Evolutionary conservation across 1,140 invertebrate species (phyloP).

Genomic region (Drosophila tani): DNA sequence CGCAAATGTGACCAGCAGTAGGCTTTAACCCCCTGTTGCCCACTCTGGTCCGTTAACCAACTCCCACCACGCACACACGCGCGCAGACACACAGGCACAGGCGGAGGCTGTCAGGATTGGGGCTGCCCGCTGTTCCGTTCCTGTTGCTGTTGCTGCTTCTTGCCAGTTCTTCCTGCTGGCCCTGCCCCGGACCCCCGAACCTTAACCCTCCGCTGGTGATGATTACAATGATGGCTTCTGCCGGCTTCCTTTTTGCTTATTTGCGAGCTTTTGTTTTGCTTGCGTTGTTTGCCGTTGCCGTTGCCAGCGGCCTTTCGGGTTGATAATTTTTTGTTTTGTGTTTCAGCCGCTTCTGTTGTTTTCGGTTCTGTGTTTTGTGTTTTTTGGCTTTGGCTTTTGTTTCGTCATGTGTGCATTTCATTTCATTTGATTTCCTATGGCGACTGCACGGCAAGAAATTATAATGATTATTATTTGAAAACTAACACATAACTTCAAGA

Average conservation of each 20-base stretch:
- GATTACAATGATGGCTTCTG: slow-evolving; percentile 79
- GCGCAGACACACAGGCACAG: neutral
- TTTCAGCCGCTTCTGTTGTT: slow-evolving; percentile 34
- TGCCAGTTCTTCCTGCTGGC: slow-evolving; percentile 37
- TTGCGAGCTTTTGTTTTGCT: slow-evolving; percentile 76
- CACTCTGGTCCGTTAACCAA: slow-evolving; percentile 10
- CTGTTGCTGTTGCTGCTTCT: slow-evolving; percentile 37
- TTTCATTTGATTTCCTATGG: slow-evolving; percentile 84
- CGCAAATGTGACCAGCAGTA: slow-evolving; percentile 65
- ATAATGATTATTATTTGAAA: too few species aligned
- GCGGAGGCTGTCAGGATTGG: slow-evolving; percentile 53
- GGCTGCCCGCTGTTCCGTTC: slow-evolving; percentile 53
- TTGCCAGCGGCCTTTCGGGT: slow-evolving; percentile 70
- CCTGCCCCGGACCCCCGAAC: slow-evolving; percentile 13
- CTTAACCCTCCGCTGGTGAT: slow-evolving; percentile 73
- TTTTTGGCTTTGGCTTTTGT: slow-evolving; percentile 75
- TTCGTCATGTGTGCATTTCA: slow-evolving; percentile 81
- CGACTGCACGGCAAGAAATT: slow-evolving; percentile 31
- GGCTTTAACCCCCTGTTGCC: slow-evolving; percentile 27
- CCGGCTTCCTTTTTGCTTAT: slow-evolving; percentile 76
- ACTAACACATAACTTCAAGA: too few species aligned
- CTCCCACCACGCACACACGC: slow-evolving; percentile 25
- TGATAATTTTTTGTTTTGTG: slow-evolving; percentile 71
- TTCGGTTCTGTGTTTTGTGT: slow-evolving; percentile 55
- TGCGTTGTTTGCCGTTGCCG: slow-evolving; percentile 45